phyloP scores from a whole-genome alignment of 2,113 vertebrate genomes.

The Picathartes gymnocephalus region DNA sequence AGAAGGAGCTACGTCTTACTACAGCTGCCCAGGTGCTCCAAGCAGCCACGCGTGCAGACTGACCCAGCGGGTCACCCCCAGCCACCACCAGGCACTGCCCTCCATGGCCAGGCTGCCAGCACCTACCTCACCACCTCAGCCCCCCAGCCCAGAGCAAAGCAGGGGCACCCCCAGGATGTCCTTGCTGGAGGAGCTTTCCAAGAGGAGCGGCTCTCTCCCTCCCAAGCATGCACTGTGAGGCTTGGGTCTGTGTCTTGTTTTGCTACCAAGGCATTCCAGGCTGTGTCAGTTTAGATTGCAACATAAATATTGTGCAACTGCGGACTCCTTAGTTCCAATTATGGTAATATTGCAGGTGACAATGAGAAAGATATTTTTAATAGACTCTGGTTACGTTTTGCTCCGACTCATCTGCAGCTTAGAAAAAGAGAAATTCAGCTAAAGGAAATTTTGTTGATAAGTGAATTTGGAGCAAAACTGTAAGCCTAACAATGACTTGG shows the following conservation, averaged over 20 bases:
- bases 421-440: background rate
- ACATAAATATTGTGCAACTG: constrained; percentile 43
- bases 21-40: background rate
- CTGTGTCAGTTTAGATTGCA: constrained; percentile 29
- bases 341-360: constrained; percentile 21
- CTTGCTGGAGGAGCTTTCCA: background rate
- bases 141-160: rapidly evolving
- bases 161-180: background rate
- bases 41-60: background rate
- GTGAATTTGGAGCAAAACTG: background rate
- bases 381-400: background rate
- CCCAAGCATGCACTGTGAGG: rapidly evolving
- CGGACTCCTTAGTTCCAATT: constrained; percentile 22
- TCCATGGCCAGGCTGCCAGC: background rate
- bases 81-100: rapidly evolving
- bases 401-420: background rate
- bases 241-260: background rate
- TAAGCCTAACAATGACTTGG: background rate
- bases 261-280: background rate
- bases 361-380: constrained; percentile 3
- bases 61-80: background rate
- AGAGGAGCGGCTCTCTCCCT: background rate
- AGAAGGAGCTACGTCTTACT: background rate
- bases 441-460: background rate
- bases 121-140: background rate